Evolutionary conservation across 2,888 invertebrate species (phyloP), one percentile per base, ranked within the genome.

Genomic region (Lycocerus yunnanus): DNA sequence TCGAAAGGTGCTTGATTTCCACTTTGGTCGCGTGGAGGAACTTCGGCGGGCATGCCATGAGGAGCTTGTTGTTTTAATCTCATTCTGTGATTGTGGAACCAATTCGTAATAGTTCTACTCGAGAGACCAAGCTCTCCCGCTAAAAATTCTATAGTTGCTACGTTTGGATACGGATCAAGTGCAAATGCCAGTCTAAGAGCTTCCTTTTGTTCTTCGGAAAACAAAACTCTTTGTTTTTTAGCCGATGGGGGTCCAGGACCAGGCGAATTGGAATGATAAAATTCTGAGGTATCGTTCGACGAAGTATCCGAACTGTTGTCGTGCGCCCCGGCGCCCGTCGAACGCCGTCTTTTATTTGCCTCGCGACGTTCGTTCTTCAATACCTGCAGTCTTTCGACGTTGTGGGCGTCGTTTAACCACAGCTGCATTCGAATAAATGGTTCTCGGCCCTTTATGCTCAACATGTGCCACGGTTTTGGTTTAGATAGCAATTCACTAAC

Each of bases 61-160:
- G 95, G 95, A 18, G 87, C 87, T 84, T 95, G 95, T 85, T 96
- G 96, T 88, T 98, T 98, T 85, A 97, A 91, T 78, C 99, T 92
- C 97, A 99, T 99, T 82, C 99, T 93, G 86, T 99, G 98, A 87
- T 99, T 99, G 90, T 99, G 99, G 90, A 99, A 99, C 99, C 99
- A 99, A 88, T 99, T 99, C 76, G 98, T 98, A 83, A 99, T 98
- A 71, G 99, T 99, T 81, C 99, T 91, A 68, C 97, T 94, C 6
- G 97, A 96, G 59, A 99, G 90, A 9, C 94, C 95, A 72, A 99
- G 89, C 87, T 98, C 97, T 24, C 92, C 92, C 24, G 98, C 97
- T 74, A 99, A 90, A 84, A 97, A 97, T 86, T 99, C 98, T 80
- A 99, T 97, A 73, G 97, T 97, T 18, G 95, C 95, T 84, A 97